Conservation (phyloP, 2,888 invertebrate species). For the Phengaris alcon region DNA sequence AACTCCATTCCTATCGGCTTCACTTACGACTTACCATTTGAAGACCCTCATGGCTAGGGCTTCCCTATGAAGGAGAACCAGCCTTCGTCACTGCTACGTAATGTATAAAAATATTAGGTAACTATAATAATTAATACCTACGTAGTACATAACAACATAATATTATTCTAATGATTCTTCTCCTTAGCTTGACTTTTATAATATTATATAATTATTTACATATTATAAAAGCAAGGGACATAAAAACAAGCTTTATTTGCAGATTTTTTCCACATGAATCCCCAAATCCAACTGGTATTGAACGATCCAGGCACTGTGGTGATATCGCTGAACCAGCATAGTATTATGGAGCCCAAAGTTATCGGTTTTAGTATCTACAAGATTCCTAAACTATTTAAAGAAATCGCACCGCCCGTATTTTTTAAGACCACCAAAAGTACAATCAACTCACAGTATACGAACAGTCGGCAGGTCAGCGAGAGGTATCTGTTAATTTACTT, state of each 20-base stretch:
- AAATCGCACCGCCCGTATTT: constrained; percentile 88
- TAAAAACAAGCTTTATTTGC: constrained; percentile 37
- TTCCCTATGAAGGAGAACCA: no score
- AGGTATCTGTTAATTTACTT: constrained; percentile 47
- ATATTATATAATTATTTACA: no score
- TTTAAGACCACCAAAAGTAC: constrained; percentile 92
- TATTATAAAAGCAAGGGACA: no score
- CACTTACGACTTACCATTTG: no score
- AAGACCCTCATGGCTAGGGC: no score
- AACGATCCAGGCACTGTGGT: constrained; percentile 84
- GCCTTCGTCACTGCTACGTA: no score
- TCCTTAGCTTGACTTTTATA: no score
- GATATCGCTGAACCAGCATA: constrained; percentile 92
- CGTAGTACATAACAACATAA: no score
- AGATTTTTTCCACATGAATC: constrained; percentile 96
- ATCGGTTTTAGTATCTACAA: constrained; percentile 94
- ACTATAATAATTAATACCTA: no score
- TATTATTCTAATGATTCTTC: no score
- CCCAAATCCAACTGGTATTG: constrained; percentile 89
- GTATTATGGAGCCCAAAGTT: constrained; percentile 94
- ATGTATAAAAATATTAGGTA: no score
- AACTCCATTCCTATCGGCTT: no score
- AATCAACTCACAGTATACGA: constrained; percentile 94
- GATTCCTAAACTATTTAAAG: constrained; percentile 83
- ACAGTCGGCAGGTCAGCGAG: constrained; percentile 89